Evolutionary conservation across 2,797 vertebrate species (phyloP), one percentile per base, ranked within the genome.

Genomic region (Enteromius afrohamiltoni): DNA sequence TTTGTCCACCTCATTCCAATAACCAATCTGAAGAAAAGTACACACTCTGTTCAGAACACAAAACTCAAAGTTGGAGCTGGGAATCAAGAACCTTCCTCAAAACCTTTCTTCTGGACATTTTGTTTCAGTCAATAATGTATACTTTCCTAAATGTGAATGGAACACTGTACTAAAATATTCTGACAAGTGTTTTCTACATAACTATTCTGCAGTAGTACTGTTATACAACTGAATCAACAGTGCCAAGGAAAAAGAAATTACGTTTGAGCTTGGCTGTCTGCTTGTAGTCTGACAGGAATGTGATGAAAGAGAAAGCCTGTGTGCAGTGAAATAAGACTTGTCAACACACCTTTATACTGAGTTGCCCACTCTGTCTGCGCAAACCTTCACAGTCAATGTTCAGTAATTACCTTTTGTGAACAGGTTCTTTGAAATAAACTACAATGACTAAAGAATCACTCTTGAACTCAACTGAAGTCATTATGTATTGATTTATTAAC

Each of bases 1-100:
- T 95, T 97, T 98, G 92, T 99, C 97, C 86, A 97, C 92, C 91
- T 99, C 98, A 88, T 97, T 99, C 98, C 98, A 99, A 82, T 98
- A 98, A 80, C 97, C 98, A 88, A 99, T 99, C 98, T 99, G 89
- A 91, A 88, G 89, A 79, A 80, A 78, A 87, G 58, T 19, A 62
- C n/a, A 82, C n/a, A 37, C 7, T 23, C 51, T 65, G 68, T 49
- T 49, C 16, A 31, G 7, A 75, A 26, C 14, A 67, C 42, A 78
- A 49, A 51, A 26, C 13, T n/a, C 29, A 68, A 34, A n/a, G 71
- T 37, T 74, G 49, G 6, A 29, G 29, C 31, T 51, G 10, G 9
- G 26, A 73, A 53, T 74, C 21, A 53, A 49, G 3, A 68, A 58
- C 6, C 51, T 37, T 37, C 23, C 2, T 7, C 14, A 40, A 14